Conservation (phyloP, 2,113 vertebrate genomes). For the Pteruthius melanotis region DNA sequence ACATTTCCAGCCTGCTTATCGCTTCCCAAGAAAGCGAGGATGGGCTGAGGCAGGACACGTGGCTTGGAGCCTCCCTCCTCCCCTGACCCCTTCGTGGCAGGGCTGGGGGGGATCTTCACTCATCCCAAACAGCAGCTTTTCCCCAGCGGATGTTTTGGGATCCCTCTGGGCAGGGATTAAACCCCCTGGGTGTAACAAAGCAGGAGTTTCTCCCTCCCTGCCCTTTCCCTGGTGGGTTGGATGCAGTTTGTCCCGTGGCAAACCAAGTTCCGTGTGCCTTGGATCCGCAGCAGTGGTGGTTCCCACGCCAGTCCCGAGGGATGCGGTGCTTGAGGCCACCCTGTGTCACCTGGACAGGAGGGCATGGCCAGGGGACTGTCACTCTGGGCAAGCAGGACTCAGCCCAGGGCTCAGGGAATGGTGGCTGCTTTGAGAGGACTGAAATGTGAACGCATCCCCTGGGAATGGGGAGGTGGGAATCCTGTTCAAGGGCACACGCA, state of each 20-base stretch:
- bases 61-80: neutral
- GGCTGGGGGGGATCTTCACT: neutral
- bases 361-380: rapidly evolving
- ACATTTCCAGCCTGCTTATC: neutral
- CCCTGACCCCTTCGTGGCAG: neutral
- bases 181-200: neutral
- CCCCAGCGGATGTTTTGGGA: neutral
- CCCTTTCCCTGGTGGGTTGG: neutral
- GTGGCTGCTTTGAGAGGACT: neutral
- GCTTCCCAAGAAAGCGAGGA: neutral
- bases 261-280: neutral
- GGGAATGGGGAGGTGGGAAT: neutral
- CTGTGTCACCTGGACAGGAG: neutral
- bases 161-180: neutral
- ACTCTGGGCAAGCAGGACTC: neutral
- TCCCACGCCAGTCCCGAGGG: neutral
- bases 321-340: rapidly evolving
- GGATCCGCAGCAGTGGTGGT: rapidly evolving
- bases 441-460: rapidly evolving
- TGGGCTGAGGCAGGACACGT: neutral
- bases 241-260: neutral
- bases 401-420: neutral
- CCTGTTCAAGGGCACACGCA: neutral
- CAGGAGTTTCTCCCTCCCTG: neutral
- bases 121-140: neutral